phyloP scores from a whole-genome alignment of 2,797 vertebrate species.

The Typhlichthys subterraneus region DNA sequence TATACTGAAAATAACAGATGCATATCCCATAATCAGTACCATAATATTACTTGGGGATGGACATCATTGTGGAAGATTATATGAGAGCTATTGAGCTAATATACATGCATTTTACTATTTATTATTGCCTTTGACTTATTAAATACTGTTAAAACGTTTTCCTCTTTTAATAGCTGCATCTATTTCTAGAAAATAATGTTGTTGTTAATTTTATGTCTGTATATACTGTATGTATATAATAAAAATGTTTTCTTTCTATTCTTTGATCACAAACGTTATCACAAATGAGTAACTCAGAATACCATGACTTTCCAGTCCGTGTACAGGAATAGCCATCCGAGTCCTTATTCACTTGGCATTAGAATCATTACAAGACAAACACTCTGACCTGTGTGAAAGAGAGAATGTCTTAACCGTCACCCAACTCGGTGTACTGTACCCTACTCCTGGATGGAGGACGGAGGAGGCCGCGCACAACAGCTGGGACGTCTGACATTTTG shows the following conservation, averaged over 20 bases:
- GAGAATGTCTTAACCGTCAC: slow-evolving; percentile 35
- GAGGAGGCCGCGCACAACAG: slow-evolving; percentile 89
- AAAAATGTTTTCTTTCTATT: not conserved
- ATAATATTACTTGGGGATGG: slow-evolving; percentile 38
- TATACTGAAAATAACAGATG: slow-evolving; percentile 42
- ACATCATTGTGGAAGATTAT: slow-evolving; percentile 54
- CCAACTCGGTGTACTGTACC: slow-evolving; percentile 28
- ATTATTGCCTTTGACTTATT: slow-evolving; percentile 75
- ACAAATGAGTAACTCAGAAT: slow-evolving; percentile 63
- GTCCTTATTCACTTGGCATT: slow-evolving; percentile 57
- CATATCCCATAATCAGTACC: slow-evolving; percentile 47
- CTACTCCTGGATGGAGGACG: slow-evolving; percentile 89
- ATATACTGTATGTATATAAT: slow-evolving; percentile 33
- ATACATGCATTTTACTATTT: slow-evolving; percentile 76
- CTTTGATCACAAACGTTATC: slow-evolving; percentile 61
- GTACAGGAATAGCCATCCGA: slow-evolving; percentile 45
- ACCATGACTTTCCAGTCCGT: slow-evolving; percentile 68
- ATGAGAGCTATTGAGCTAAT: slow-evolving; percentile 69
- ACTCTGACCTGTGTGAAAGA: slow-evolving; percentile 48
- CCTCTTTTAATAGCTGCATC: slow-evolving; percentile 59
- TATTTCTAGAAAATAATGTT: slow-evolving; percentile 73
- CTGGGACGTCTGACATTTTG: slow-evolving; percentile 92
- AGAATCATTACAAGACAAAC: slow-evolving; percentile 44
- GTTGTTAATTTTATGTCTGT: slow-evolving; percentile 55
- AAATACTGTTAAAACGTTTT: slow-evolving; percentile 59